Base-by-base conservation (phyloP, 1,140 invertebrate species). In the Dreissena polymorpha region DNA sequence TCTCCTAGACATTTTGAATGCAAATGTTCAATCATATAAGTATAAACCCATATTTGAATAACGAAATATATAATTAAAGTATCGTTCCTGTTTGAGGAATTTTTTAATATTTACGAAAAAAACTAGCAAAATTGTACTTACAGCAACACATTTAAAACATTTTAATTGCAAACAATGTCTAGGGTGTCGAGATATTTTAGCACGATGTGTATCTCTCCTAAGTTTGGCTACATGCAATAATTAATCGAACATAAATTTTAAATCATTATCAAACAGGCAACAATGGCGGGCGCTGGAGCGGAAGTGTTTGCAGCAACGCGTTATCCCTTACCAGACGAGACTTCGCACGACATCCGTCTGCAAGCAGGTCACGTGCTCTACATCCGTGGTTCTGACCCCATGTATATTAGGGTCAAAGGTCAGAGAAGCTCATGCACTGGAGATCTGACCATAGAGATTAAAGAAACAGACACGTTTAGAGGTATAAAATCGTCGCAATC, bases 301-400 rank as follows among this genome's bases (percentile, higher is more conserved):
- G 25, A 60, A 18, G 21, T 83, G 3, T 83, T 76, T 49, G 74
- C 50, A 5, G 23, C 81, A 25, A 76, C 50, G 23, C 27, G 49
- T 18, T 76, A 76, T 29, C 16, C 53, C 6, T 18, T 13, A 8
- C 81, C 81, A 23, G 73, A 71, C 49, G 55, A 69, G 23, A 53
- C 50, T 2, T 12, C 29, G 12, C 50, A 76, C 63, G 81, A 83
- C 64, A 73, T 63, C 23, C n/a, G 50, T 5, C 29, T 83, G 51
- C 39, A 18, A 14, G 55, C 81, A 23, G 13, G 25, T 18, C 73
- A 50, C 2, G 65, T 76, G 1, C 39, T 83, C 12, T 83, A 50
- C 63, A 67, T 83, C 16, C n/a, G 81, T 13, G 81, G 81, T 60
- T 70, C 81, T 23, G 65, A 83, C 23, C 73, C 73, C 5, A 65